Evolutionary conservation across 2,888 invertebrate species (phyloP), one percentile per base, ranked within the genome.

Genomic region (Agrotis clavis): DNA sequence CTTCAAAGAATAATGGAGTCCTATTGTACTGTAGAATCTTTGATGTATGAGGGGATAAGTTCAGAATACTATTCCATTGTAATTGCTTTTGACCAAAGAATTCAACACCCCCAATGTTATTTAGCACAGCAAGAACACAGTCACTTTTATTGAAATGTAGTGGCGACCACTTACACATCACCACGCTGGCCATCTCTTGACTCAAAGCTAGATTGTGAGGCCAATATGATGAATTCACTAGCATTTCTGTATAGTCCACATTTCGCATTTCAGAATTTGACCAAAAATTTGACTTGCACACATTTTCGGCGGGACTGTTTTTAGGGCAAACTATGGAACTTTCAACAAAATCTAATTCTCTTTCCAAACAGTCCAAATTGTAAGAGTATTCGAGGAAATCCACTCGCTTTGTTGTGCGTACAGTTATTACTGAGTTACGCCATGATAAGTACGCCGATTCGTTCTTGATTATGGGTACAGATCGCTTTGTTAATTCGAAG

Each of bases 61-160:
- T 87, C 18, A 93, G 63, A 30, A 91, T 41, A 66, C 83, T 87
- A 2, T 56, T 77, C 92, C 93, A 95, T 51, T 83, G 76, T 16
- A 79, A 76, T 60, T 88, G 87, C 25, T 74, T 68, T 30, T 81
- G 85, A 13, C 66, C 85, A 79, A 88, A 91, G 16, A 96, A 72
- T 54, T 93, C 91, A 0, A 96, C 86, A 70, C 92, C 90, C 0
- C 96, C 96, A 41, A 93, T 87, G 82, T 93, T 95, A 64, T 93
- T 95, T 30, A 96, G 76, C 13, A 92, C 77, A 2, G 95, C 94
- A 30, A 96, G 73, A 1, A 91, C 77, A 71, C 88, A 85, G 50
- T 89, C 85, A 47, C 89, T 90, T 53, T 87, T 79, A 25, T 87
- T 64, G 1, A 92, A 86, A 72, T 89, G 87, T 16, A 59, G 50